phyloP scores from a whole-genome alignment of 2,888 invertebrate species.

The Eristalis intricaria region DNA sequence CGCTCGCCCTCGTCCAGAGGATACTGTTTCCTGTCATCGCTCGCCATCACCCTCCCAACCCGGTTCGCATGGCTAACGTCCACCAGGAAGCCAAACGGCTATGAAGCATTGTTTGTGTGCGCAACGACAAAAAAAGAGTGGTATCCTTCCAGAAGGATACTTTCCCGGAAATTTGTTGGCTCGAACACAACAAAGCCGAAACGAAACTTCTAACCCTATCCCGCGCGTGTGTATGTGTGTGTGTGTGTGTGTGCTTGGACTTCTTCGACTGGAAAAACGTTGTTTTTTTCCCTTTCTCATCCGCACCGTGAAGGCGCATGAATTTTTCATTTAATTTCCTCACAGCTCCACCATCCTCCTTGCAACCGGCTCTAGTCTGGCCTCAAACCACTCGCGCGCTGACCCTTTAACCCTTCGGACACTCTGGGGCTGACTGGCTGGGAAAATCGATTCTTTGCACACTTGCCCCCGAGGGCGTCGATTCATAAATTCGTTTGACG shows the following conservation, averaged over 20 bases:
- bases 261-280: conserved; percentile 46
- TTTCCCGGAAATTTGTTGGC: conserved; percentile 63
- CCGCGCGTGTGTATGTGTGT: conserved; percentile 20
- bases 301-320: not conserved
- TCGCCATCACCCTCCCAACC: not conserved
- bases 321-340: conserved; percentile 52
- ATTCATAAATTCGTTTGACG: conserved; percentile 45
- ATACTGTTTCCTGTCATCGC: conserved; percentile 37
- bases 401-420: conserved; percentile 50
- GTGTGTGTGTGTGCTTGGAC: conserved; percentile 1
- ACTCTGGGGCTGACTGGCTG: conserved; percentile 9
- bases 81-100: conserved; percentile 43
- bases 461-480: conserved; percentile 35
- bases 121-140: conserved; percentile 15
- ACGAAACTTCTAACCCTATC: not conserved
- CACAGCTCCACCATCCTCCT: conserved; percentile 51
- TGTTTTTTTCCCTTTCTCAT: not conserved
- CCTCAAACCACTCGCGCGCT: conserved; percentile 48
- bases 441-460: conserved; percentile 64
- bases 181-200: conserved; percentile 38
- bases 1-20: not conserved
- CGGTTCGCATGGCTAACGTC: conserved; percentile 24
- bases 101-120: conserved; percentile 26
- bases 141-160: conserved; percentile 55
- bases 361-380: conserved; percentile 39